These are phyloP conservation scores for Tenthredo livida DNA, from an alignment of 2,888 invertebrate species.

Conservation along the genomic window DNA sequence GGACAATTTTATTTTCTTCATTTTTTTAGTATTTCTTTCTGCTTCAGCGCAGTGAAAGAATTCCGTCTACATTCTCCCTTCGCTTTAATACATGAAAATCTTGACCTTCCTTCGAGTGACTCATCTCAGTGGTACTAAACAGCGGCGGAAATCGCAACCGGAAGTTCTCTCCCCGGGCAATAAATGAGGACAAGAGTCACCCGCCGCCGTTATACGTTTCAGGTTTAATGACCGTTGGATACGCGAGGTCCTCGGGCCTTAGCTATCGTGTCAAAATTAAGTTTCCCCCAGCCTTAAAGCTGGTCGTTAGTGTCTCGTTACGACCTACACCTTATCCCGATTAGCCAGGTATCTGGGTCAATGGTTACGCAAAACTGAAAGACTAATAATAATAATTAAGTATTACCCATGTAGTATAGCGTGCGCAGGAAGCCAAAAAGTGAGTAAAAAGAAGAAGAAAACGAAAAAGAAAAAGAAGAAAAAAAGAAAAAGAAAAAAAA, in stretches of 20 bases:
- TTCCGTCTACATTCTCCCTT: not conserved
- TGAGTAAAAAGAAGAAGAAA: not conserved
- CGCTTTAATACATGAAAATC: not conserved
- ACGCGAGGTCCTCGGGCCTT: constrained; percentile 31
- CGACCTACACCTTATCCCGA: constrained; percentile 45
- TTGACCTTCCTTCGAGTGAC: not conserved
- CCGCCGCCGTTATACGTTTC: constrained; percentile 15
- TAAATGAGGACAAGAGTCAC: constrained; percentile 40
- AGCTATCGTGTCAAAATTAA: constrained; percentile 39
- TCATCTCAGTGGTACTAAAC: not conserved
- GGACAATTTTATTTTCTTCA: not conserved
- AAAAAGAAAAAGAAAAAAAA: not conserved
- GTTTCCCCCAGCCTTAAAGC: constrained; percentile 41
- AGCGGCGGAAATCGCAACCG: constrained; percentile 21
- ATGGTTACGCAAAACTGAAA: constrained; percentile 34
- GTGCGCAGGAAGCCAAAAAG: not conserved
- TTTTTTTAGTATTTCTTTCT: not conserved
- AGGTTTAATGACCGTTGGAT: constrained; percentile 51
- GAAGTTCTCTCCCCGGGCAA: constrained; percentile 24
- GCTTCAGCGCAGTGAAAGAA: not conserved
- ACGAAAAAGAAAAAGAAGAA: not conserved
- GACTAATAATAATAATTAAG: not conserved
- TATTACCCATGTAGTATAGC: not conserved
- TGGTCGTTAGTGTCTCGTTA: constrained; percentile 51
- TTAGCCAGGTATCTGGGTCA: constrained; percentile 49